These are phyloP conservation scores for Phymorhynchus buccinoides DNA, from an alignment of 1,140 invertebrate genomes.

Conservation along the genomic window DNA sequence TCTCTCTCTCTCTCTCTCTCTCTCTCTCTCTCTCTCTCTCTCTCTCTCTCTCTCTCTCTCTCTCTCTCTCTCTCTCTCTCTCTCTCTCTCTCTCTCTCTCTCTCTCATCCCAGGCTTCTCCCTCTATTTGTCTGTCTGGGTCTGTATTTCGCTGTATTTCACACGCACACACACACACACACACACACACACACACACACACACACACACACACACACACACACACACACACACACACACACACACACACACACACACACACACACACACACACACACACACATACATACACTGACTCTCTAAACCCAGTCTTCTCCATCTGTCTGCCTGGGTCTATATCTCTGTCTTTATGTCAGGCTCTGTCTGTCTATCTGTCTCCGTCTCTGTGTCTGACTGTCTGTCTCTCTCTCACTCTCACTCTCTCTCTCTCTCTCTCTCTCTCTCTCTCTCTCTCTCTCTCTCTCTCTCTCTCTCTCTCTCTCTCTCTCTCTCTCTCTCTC, in stretches of 20 bases:
- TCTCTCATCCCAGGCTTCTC: too few relatives aligned
- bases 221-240: neutral
- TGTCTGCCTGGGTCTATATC: neutral
- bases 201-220: neutral
- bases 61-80: too few relatives aligned
- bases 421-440: conserved; percentile 8
- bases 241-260: conserved; percentile 2
- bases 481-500: neutral
- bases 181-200: neutral
- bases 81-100: too few relatives aligned
- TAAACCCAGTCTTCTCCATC: neutral
- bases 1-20: too few relatives aligned
- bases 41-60: too few relatives aligned
- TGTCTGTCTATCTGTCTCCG: neutral
- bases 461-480: neutral
- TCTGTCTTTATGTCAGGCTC: neutral
- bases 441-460: neutral
- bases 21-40: too few relatives aligned
- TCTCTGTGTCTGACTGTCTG: neutral
- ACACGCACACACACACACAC: neutral
- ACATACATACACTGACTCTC: neutral
- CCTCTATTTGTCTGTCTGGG: too few relatives aligned
- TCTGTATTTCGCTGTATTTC: too few relatives aligned
- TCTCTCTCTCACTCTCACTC: neutral
- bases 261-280: neutral